phyloP scores from a whole-genome alignment of 2,797 vertebrate genomes.

The Cirrhinus molitorella region DNA sequence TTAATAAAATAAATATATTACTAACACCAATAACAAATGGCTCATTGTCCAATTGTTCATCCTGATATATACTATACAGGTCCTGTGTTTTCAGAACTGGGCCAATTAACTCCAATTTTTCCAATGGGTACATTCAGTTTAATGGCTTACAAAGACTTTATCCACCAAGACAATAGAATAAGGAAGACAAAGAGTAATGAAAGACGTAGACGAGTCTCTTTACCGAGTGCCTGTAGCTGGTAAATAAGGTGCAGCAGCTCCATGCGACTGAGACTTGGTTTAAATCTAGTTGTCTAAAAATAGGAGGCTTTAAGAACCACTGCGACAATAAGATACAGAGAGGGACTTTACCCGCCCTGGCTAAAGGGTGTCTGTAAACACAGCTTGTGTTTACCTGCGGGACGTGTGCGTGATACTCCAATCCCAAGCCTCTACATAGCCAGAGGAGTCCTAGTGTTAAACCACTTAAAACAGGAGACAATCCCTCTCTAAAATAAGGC shows the following conservation, averaged over 20 bases:
- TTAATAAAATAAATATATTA: no score
- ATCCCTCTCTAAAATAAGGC: slow-evolving; percentile 41
- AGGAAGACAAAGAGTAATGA: background rate
- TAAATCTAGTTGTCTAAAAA: slow-evolving; percentile 58
- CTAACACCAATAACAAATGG: no score
- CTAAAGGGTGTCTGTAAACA: slow-evolving; percentile 49
- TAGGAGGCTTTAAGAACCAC: slow-evolving; percentile 58
- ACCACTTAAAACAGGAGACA: slow-evolving; percentile 43
- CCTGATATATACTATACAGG: background rate
- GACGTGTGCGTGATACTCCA: slow-evolving; percentile 39
- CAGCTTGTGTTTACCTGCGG: slow-evolving; percentile 46
- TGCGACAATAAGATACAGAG: slow-evolving; percentile 42
- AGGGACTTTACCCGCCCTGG: slow-evolving; percentile 34
- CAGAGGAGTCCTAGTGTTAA: slow-evolving; percentile 21
- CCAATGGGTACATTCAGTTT: background rate
- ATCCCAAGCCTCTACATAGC: background rate
- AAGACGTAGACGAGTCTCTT: background rate
- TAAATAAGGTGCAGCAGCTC: slow-evolving; percentile 17
- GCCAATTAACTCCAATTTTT: background rate
- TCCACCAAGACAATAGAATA: background rate
- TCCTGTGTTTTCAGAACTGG: background rate
- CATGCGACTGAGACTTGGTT: slow-evolving; percentile 21
- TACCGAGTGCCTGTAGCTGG: background rate
- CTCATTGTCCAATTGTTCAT: no score
- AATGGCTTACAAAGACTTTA: background rate